Evolutionary conservation across 2,797 vertebrate genomes (phyloP).

Genomic region (Scarus forsteni): DNA sequence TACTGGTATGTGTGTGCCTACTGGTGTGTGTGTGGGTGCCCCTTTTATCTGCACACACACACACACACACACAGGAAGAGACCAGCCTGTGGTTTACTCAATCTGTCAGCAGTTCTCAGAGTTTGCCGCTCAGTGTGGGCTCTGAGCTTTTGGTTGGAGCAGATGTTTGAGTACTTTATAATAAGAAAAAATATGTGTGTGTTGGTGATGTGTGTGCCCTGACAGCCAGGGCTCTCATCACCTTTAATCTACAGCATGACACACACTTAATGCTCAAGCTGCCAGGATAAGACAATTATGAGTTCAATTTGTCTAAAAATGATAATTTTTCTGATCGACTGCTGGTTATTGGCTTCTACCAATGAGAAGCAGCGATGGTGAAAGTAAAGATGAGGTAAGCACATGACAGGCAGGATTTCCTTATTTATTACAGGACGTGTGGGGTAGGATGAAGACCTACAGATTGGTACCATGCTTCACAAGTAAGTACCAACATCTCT

Average conservation of each 20-base stretch:
- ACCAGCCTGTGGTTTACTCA: conserved; percentile 42
- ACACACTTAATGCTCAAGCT: neutral
- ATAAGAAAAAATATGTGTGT: neutral
- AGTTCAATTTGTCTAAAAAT: neutral
- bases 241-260: neutral
- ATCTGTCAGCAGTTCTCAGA: neutral
- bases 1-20: neutral
- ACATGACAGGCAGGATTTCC: conserved; percentile 33
- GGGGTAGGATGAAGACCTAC: neutral
- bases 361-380: neutral
- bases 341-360: neutral
- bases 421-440: neutral
- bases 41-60: conserved; percentile 34
- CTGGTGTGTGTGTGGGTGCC: conserved; percentile 9
- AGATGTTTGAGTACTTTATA: conserved; percentile 2
- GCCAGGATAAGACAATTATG: neutral
- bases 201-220: conserved; percentile 5
- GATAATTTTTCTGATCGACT: neutral
- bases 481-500: conserved; percentile 32
- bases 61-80: conserved; percentile 58
- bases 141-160: neutral
- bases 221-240: neutral
- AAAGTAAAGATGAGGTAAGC: conserved; percentile 25
- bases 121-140: neutral
- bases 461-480: neutral